Base-by-base conservation (phyloP, 2,888 invertebrate species). In the Drosophila eohydei region DNA sequence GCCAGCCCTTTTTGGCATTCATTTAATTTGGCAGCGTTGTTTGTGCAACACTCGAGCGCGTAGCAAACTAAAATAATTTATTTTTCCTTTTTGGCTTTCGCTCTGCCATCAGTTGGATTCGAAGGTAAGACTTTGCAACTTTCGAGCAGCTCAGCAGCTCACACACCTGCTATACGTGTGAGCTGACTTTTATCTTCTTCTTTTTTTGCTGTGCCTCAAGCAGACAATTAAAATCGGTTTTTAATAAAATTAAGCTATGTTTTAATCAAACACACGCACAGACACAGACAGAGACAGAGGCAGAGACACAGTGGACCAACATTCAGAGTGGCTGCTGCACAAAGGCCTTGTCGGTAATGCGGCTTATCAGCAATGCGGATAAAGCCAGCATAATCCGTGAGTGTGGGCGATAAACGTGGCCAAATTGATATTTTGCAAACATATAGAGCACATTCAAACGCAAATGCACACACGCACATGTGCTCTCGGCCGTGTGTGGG, bases 71-170 rank as follows among this genome's bases (percentile, higher is more conserved):
- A 91, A 84, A 91, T 86, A 80, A 83, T 83, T 88, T 88, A 54
- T 81, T 71, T 68, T 83, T 81, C 67, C 74, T 74, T 74, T 84
- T 79, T 79, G 79, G 75, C 63, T 77, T 83, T 87, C 89, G 89
- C 84, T 90, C 89, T 90, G 90, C 88, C 89, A 91, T 90, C 85
- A 90, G 85, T 81, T 87, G 89, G 86, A 89, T 89, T 86, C 11
- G 43, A 21, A 48, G 50, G 38, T 28, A 71, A 79, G 79, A 77
- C 81, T 81, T 73, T 60, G 76, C 9, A 63, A 85, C 81, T 83
- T 81, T 71, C 73, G 71, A 84, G 67, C 79, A 50, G 51, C n/a
- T 4, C 16, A 6, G 0, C 34, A 30, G 11, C 38, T 26, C 34
- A 43, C 4, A 34, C 11, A 43, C 12, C 28, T 14, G 2, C 0